Evolutionary conservation across 2,797 vertebrate species (phyloP).

Genomic region (Macropodus opercularis): DNA sequence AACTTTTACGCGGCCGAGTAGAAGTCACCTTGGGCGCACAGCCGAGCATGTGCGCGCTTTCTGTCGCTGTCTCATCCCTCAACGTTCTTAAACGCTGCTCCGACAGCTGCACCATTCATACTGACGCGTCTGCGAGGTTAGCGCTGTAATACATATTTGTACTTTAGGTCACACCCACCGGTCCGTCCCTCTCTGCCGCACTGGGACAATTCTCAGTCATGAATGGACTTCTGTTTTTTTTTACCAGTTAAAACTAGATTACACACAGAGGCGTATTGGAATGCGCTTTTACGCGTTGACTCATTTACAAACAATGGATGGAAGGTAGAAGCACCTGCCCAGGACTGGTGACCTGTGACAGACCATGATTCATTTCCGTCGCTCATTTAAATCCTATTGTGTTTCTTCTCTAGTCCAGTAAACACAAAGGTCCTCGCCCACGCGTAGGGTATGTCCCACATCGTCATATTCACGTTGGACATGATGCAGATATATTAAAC

Average conservation of each 20-base stretch:
- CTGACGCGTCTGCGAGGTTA: constrained; percentile 37
- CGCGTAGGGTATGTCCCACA: too few relatives aligned
- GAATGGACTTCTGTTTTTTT: constrained; percentile 55
- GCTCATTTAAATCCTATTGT: not conserved
- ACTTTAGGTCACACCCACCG: constrained; percentile 68
- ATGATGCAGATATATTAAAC: constrained; percentile 21
- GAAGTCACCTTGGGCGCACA: constrained; percentile 9
- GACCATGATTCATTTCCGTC: too few relatives aligned
- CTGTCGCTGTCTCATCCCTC: constrained; percentile 7
- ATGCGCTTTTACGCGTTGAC: not conserved
- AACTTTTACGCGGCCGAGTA: constrained; percentile 19
- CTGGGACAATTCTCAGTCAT: constrained; percentile 31
- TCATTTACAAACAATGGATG: not conserved
- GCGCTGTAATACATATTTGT: constrained; percentile 51
- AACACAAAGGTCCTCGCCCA: too few relatives aligned
- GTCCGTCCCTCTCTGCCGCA: constrained; percentile 40
- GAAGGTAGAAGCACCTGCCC: not conserved
- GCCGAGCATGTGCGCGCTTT: constrained; percentile 1
- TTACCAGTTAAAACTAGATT: constrained; percentile 6
- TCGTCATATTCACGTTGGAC: not conserved
- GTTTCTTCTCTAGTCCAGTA: too few relatives aligned
- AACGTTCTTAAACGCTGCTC: constrained; percentile 17
- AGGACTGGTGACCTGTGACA: not conserved
- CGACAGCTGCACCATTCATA: constrained; percentile 66
- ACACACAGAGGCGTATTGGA: not conserved